Conservation (phyloP, 1,140 invertebrate species). For the Eupeodes corollae region DNA sequence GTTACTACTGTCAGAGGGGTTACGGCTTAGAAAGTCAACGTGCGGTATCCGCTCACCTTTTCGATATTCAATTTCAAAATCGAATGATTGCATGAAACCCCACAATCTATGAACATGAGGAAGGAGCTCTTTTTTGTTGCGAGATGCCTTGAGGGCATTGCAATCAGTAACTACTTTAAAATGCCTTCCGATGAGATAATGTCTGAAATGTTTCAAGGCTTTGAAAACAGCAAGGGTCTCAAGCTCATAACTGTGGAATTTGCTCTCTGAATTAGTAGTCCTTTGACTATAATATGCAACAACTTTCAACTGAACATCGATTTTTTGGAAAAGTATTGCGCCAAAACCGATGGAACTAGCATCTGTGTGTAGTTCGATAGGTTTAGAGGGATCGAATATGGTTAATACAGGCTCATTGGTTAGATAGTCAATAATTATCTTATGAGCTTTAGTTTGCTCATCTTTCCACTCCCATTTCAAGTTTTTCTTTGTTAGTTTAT, state of each 20-base stretch:
- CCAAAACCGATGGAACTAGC: constrained; percentile 1
- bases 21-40: too few species aligned
- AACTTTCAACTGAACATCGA: constrained; percentile 3
- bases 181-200: constrained; percentile 11
- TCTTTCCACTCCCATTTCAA: too few species aligned
- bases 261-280: constrained; percentile 8
- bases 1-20: too few species aligned
- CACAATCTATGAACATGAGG: too few species aligned
- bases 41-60: too few species aligned
- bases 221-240: constrained; percentile 17
- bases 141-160: neutral
- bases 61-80: constrained; percentile 8
- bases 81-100: constrained; percentile 16
- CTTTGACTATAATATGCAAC: constrained; percentile 7
- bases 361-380: constrained; percentile 5
- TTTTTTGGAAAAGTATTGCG: neutral
- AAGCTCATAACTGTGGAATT: constrained; percentile 14
- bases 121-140: constrained; percentile 1
- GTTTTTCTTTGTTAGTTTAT: too few species aligned
- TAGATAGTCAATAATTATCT: too few species aligned
- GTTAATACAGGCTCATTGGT: neutral
- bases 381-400: neutral
- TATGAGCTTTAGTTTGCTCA: too few species aligned
- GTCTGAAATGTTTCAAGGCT: constrained; percentile 17
- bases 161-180: constrained; percentile 11